Evolutionary conservation across 1,140 invertebrate genomes (phyloP), one percentile per base, ranked within the genome.

Genomic region (Nephila pilipes): DNA sequence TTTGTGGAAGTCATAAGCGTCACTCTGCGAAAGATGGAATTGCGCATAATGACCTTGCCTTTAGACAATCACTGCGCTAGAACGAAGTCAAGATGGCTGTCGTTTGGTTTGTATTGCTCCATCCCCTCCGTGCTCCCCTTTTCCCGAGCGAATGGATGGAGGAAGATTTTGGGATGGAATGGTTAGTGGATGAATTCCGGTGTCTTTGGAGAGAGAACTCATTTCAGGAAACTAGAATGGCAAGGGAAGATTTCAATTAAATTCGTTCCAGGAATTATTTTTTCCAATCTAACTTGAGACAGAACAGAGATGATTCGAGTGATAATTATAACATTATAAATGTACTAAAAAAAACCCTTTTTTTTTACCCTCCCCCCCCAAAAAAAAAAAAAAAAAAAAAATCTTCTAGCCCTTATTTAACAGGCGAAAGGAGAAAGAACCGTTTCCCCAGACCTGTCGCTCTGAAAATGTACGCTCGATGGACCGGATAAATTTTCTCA

Each of bases 11-110:
- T 18, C 81, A 85, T 85, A 36, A 81, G 79, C 22, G 32, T 81
- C 81, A 85, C 29, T 46, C 81, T 29, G 55, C 81, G 46, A 85
- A 85, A 85, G 81, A 85, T 85, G 81, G 81, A 85, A 85, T 85
- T 85, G 81, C 38, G 81, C 81, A 85, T 85, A 85, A 85, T 85
- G 81, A 85, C 57, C 81, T 57, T 81, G n/a, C 55, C 57, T 29
- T 57, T 85, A 85, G 46, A 57, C 75, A 80, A 80, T 80, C 75
- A 36, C 75, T 80, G 29, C n/a, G 22, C 75, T 18, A 38, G 29
- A 32, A 20, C 36, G 36, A 80, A 80, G 29, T 80, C 75, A 80
- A 80, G 75, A 80, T 80, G 29, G 32, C 75, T 14, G 36, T 80
- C 75, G 75, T 36, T 65, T 22, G 75, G 75, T 63, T 63, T 63